These are phyloP conservation scores for Nephrotoma guestfalica DNA, from an alignment of 2,888 invertebrate genomes.

Conservation along the genomic window DNA sequence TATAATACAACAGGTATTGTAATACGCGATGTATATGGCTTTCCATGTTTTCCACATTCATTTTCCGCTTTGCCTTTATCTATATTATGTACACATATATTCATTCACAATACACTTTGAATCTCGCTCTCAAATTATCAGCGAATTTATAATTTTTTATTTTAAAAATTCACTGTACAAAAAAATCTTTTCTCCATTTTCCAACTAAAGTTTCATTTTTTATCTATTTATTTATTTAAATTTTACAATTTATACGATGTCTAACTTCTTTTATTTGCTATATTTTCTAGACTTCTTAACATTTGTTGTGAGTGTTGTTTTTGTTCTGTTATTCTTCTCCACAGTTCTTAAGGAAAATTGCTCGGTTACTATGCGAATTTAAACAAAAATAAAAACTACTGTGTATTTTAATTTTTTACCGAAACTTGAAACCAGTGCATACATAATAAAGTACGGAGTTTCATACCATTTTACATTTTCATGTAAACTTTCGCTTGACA, in stretches of 20 bases:
- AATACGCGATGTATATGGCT: neutral
- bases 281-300: neutral
- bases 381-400: neutral
- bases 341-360: neutral
- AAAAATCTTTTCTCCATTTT: neutral
- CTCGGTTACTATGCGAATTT: no score
- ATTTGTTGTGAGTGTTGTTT: neutral
- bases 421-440: neutral
- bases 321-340: neutral
- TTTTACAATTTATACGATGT: neutral
- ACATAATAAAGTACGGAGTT: neutral
- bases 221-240: neutral
- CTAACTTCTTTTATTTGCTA: neutral
- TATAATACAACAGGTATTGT: neutral
- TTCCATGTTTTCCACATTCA: neutral
- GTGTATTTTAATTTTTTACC: neutral
- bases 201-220: neutral
- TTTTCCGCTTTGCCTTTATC: neutral
- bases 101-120: neutral
- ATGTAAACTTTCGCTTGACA: neutral
- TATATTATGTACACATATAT: neutral
- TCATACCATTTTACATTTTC: neutral
- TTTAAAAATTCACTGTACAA: neutral
- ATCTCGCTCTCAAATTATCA: neutral
- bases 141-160: neutral